phyloP scores from a whole-genome alignment of 2,113 vertebrate species.

The Seriola rivoliana region DNA sequence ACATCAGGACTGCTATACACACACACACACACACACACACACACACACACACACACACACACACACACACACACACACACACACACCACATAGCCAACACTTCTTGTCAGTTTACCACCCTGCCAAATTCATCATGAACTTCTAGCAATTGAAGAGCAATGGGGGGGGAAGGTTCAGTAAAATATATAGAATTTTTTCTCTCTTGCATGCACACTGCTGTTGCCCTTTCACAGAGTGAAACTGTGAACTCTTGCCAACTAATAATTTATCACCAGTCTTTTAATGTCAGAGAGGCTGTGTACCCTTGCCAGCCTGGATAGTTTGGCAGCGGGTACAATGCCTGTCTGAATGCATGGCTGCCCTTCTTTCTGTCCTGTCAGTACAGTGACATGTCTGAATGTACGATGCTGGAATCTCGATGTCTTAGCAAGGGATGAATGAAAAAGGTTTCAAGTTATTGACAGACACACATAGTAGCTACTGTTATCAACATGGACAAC shows the following conservation, averaged over 20 bases:
- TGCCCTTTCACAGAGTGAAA: neutral
- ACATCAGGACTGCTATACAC: neutral
- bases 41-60: neutral
- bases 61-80: neutral
- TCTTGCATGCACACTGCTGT: neutral
- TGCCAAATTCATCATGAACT: neutral
- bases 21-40: neutral
- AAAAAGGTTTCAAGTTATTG: slow-evolving; percentile 46
- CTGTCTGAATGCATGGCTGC: neutral
- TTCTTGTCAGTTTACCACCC: neutral
- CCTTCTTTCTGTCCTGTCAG: neutral
- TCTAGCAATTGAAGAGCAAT: neutral
- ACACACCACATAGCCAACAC: neutral
- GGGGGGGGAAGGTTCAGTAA: no score
- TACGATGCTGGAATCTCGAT: slow-evolving; percentile 30
- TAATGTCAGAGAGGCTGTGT: neutral
- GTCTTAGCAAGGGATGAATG: slow-evolving; percentile 12
- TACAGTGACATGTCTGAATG: slow-evolving; percentile 22
- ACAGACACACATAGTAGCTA: slow-evolving; percentile 12
- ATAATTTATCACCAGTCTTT: slow-evolving; percentile 38
- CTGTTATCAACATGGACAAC: slow-evolving; percentile 11
- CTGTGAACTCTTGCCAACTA: slow-evolving; percentile 16
- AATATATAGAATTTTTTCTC: neutral
- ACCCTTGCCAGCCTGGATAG: neutral
- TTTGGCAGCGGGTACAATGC: slow-evolving; percentile 3